These are phyloP conservation scores for Sylvia borin DNA, from an alignment of 2,797 vertebrate species.

Conservation along the genomic window DNA sequence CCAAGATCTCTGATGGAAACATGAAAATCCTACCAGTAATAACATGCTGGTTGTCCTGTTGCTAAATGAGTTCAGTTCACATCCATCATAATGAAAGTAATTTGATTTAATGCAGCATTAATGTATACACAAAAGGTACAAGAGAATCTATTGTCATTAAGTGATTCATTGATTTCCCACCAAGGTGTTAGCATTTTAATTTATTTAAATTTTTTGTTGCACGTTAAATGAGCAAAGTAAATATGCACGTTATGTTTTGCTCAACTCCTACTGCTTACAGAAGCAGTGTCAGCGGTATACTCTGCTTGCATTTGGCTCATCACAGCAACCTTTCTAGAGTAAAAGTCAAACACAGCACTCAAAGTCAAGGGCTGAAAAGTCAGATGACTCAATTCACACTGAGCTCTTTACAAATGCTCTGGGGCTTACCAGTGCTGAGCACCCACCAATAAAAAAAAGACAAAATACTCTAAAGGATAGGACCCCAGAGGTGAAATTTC, in stretches of 20 bases:
- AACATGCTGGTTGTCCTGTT: neutral
- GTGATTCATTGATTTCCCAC: slow-evolving; percentile 61
- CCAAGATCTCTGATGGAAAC: neutral
- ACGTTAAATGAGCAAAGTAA: slow-evolving; percentile 50
- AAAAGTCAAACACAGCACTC: neutral
- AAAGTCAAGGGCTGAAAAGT: slow-evolving; percentile 29
- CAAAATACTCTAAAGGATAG: neutral
- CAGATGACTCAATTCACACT: neutral
- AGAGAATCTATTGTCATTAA: slow-evolving; percentile 20
- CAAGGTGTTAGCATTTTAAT: slow-evolving; percentile 43
- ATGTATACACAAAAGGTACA: slow-evolving; percentile 43
- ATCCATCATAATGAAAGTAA: slow-evolving; percentile 50
- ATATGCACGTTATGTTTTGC: neutral
- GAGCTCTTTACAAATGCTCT: neutral
- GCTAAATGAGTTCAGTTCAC: slow-evolving; percentile 13
- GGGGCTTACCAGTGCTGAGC: neutral
- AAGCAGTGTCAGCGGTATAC: slow-evolving; percentile 6
- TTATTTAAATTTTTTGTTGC: slow-evolving; percentile 57
- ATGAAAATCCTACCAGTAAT: neutral
- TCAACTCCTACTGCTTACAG: neutral
- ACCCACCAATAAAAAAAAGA: neutral
- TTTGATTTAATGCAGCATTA: slow-evolving; percentile 46
- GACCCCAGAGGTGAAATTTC: neutral
- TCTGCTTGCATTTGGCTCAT: neutral
- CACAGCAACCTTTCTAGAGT: neutral